phyloP scores from a whole-genome alignment of 2,797 vertebrate species.

The Pampus argenteus region DNA sequence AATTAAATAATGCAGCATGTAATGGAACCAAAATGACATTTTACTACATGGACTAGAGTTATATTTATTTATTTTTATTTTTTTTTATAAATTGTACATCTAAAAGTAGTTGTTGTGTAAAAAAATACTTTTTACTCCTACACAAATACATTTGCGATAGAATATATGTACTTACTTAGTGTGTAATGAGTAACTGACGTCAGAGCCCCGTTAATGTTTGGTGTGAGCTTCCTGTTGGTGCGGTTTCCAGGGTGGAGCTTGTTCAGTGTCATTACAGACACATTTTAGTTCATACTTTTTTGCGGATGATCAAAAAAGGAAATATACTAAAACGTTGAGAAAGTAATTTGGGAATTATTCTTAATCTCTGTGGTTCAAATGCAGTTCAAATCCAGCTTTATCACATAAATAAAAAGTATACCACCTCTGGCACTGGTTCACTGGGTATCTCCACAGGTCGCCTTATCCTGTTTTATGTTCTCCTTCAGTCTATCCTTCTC shows the following conservation, averaged over 20 bases:
- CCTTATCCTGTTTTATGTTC: slow-evolving; percentile 20
- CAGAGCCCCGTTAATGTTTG: slow-evolving; percentile 53
- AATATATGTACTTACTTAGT: no score
- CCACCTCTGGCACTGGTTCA: slow-evolving; percentile 12
- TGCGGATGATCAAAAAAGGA: not conserved
- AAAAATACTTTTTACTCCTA: no score
- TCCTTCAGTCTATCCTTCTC: not conserved
- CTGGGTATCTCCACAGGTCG: slow-evolving; percentile 31
- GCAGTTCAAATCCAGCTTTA: slow-evolving; percentile 29
- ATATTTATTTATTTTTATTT: no score
- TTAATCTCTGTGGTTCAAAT: slow-evolving; percentile 11
- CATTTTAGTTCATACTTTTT: not conserved
- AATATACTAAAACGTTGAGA: not conserved
- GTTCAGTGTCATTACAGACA: slow-evolving; percentile 12
- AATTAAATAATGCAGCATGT: no score
- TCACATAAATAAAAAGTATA: slow-evolving; percentile 38
- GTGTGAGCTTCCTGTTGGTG: slow-evolving; percentile 69
- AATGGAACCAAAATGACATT: no score
- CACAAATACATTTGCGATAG: no score
- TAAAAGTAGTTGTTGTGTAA: no score
- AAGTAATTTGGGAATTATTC: slow-evolving; percentile 1
- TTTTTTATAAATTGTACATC: no score
- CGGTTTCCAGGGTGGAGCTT: slow-evolving; percentile 54
- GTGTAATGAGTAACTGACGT: slow-evolving; percentile 53
- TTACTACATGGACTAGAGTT: no score